Evolutionary conservation across 2,797 vertebrate species (phyloP).

Genomic region (Sorex maritimensis): DNA sequence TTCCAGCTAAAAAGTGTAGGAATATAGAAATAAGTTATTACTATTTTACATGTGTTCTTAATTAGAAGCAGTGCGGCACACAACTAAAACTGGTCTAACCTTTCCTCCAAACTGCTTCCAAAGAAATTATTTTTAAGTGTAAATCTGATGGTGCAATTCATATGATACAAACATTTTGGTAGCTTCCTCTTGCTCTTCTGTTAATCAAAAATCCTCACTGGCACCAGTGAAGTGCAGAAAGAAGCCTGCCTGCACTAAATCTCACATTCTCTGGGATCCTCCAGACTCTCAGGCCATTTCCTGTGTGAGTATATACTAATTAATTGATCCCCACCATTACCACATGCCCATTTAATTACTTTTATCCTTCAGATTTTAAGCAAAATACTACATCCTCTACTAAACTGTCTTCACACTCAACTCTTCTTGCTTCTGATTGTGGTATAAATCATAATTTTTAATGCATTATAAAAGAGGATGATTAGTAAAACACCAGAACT

Average conservation of each 20-base stretch:
- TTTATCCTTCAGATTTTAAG: neutral
- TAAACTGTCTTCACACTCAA: neutral
- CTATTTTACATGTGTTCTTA: neutral
- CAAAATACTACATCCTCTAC: neutral
- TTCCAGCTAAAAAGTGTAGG: neutral
- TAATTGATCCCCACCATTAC: neutral
- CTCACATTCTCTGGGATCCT: neutral
- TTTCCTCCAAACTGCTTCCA: neutral
- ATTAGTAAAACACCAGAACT: too few species aligned
- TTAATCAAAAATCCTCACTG: neutral
- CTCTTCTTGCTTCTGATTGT: neutral
- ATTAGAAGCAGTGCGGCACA: neutral
- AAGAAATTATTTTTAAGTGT: neutral
- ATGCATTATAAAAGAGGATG: neutral
- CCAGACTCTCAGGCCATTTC: neutral
- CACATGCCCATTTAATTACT: neutral
- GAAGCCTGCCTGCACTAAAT: neutral
- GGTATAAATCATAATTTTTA: neutral
- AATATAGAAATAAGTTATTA: neutral
- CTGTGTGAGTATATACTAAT: neutral
- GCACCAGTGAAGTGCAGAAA: neutral
- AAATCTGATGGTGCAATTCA: neutral
- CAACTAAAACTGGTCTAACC: neutral
- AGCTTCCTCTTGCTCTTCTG: neutral
- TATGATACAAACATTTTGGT: neutral